These are phyloP conservation scores for Porphyrio hochstetteri DNA, from an alignment of 2,113 vertebrate genomes.

Conservation along the genomic window DNA sequence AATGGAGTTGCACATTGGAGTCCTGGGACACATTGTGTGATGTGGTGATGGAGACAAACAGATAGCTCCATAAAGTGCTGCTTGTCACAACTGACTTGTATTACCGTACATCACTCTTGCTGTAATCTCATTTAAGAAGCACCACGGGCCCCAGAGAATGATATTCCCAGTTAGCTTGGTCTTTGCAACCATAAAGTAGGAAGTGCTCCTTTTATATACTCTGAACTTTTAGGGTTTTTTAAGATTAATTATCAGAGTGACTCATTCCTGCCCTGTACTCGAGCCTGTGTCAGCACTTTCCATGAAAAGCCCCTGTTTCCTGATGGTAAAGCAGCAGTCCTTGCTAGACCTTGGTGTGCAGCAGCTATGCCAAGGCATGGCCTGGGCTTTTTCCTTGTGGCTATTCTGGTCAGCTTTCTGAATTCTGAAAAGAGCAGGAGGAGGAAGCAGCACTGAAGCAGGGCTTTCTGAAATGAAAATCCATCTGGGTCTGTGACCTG, in stretches of 20 bases:
- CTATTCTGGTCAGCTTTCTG: neutral
- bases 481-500: neutral
- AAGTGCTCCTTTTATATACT: conserved; percentile 77
- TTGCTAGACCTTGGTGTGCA: neutral
- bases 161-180: conserved; percentile 81
- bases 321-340: neutral
- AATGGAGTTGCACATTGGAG: conserved; percentile 88
- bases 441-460: no score
- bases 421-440: neutral
- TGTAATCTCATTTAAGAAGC: conserved; percentile 82
- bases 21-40: conserved; percentile 80
- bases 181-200: conserved; percentile 79
- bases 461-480: neutral
- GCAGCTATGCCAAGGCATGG: neutral
- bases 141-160: conserved; percentile 67
- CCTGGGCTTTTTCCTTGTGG: neutral
- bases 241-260: conserved; percentile 74
- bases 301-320: neutral
- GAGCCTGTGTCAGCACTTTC: conserved; percentile 60
- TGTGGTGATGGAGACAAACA: conserved; percentile 80
- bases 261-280: conserved; percentile 16
- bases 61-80: conserved; percentile 80
- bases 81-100: conserved; percentile 72
- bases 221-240: conserved; percentile 73
- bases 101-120: conserved; percentile 72